Base-by-base conservation (phyloP, 2,888 invertebrate species). In the Sinopyrophorus schimmeli region DNA sequence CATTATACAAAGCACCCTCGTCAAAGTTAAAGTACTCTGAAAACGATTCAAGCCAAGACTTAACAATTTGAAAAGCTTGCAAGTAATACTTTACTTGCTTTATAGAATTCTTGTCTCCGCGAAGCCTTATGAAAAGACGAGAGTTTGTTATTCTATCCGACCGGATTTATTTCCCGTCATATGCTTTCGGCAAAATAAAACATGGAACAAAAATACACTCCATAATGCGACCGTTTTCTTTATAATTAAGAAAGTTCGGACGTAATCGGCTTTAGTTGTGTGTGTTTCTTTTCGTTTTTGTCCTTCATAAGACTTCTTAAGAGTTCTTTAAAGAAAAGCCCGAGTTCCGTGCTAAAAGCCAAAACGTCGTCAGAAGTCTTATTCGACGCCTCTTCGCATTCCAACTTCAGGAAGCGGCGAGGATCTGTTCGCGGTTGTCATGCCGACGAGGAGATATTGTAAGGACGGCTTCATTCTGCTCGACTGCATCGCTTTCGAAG, bases 391-490 rank as follows among this genome's bases (percentile, higher is more conserved):
- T 38, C 39, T 49, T 49, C 31, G 26, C 42, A 28, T 23, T 24
- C 23, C 34, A 20, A 34, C 38, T 49, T 42, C 43, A 35, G 50
- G 40, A 46, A 34, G 44, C 37, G 50, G 43, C 30, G 39, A 44
- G 43, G 43, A 46, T 50, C 48, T 50, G 50, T 54, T 55, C 57
- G 49, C 58, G 55, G 67, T 68, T 61, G 68, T 65, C 66, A 68
- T 68, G 66, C 62, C 65, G 62, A 67, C 67, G 54, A 55, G 12
- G 34, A 43, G 61, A 61, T 64, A 63, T 60, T 63, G 61, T 60
- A 58, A 63, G 63, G 55, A 60, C 60, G 57, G 58, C 52, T 58
- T 56, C 55, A 60, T 63, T 61, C 62, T 60, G 55, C 61, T 56
- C 60, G 59, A 55, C 49, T 62, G 62, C 60, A 58, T 53, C 54